Conservation (phyloP, 2,113 vertebrate species). For the Etheostoma cragini region DNA sequence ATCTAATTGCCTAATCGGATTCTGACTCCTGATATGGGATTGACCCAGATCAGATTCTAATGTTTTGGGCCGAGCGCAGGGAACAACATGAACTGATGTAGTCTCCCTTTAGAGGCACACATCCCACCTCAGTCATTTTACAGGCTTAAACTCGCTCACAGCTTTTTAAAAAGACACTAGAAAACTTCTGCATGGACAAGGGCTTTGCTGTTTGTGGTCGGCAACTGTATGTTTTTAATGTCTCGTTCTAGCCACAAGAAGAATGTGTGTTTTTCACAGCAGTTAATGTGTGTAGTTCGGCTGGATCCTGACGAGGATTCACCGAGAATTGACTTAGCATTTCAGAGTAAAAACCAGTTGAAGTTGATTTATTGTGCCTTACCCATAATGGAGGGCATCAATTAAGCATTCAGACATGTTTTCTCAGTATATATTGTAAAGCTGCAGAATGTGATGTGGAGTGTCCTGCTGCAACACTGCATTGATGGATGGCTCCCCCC, state of each 20-base stretch:
- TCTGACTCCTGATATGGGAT: conserved; percentile 14
- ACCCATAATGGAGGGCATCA: conserved; percentile 2
- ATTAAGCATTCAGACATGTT: not conserved
- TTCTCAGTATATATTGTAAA: conserved; percentile 13
- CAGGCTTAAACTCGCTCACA: conserved; percentile 59
- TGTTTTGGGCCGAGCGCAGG: not conserved
- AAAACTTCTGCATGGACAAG: not conserved
- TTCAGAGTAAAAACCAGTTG: not conserved
- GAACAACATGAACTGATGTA: conserved; percentile 11
- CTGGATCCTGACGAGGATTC: not conserved
- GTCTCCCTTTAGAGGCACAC: conserved; percentile 10
- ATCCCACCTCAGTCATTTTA: conserved; percentile 30
- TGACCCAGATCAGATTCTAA: not conserved
- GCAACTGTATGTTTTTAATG: conserved; percentile 1
- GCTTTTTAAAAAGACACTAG: conserved; percentile 18
- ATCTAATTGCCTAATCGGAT: not conserved
- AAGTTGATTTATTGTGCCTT: conserved; percentile 3
- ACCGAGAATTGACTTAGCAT: not conserved
- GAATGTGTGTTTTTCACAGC: conserved; percentile 2
- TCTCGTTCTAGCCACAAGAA: conserved; percentile 17
- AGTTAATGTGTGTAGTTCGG: conserved; percentile 10
- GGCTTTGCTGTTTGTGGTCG: conserved; percentile 28
- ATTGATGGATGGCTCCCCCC: conserved; percentile 30
- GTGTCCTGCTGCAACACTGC: conserved; percentile 21
- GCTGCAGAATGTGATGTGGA: conserved; percentile 40